Evolutionary conservation across 2,888 invertebrate genomes (phyloP).

Genomic region (Hypomecis punctinalis): DNA sequence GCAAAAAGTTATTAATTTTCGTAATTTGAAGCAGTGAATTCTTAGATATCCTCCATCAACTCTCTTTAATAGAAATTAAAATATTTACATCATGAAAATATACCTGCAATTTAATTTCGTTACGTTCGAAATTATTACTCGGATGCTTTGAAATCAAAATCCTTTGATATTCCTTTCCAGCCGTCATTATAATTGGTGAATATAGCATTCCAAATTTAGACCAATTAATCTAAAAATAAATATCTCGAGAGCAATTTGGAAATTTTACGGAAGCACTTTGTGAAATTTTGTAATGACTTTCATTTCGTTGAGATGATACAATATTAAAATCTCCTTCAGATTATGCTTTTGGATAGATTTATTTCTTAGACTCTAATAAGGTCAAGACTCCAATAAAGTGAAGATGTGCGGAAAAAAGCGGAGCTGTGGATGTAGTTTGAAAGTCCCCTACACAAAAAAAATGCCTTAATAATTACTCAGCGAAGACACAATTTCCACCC

Average conservation of each 20-base stretch:
- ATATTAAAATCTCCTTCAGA: constrained; percentile 21
- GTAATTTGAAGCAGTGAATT: too few relatives aligned
- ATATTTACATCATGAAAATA: background rate
- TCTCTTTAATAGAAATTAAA: too few relatives aligned
- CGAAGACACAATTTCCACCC: too few relatives aligned
- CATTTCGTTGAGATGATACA: constrained; percentile 24
- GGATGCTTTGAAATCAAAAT: background rate
- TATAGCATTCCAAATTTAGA: constrained; percentile 13
- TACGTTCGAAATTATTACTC: background rate
- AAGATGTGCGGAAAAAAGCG: too few relatives aligned
- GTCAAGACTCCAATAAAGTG: too few relatives aligned
- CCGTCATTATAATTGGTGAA: constrained; percentile 2
- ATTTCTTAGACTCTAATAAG: too few relatives aligned
- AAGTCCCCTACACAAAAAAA: too few relatives aligned
- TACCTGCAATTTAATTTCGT: constrained; percentile 7
- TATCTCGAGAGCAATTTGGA: constrained; percentile 22
- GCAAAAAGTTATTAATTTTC: too few relatives aligned
- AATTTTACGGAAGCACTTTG: constrained; percentile 29
- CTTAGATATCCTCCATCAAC: too few relatives aligned
- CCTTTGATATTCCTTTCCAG: constrained; percentile 17
- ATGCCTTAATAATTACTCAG: too few relatives aligned
- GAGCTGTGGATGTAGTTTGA: too few relatives aligned
- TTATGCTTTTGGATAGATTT: background rate
- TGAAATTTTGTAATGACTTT: constrained; percentile 29
- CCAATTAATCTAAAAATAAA: constrained; percentile 24